phyloP scores from a whole-genome alignment of 2,888 invertebrate species.

The Erebia ligea region DNA sequence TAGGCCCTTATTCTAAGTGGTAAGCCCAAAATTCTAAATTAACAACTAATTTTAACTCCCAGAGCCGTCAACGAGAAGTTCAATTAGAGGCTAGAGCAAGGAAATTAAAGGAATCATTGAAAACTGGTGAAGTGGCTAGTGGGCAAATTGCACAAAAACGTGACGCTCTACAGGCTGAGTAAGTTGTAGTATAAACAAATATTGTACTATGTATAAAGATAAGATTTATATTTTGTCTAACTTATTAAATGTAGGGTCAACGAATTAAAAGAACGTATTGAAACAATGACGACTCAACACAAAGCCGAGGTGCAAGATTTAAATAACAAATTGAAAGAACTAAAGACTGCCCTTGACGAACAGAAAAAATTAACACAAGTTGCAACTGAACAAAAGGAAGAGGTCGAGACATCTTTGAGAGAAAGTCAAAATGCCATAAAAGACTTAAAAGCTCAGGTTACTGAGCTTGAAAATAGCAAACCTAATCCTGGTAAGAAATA shows the following conservation, averaged over 20 bases:
- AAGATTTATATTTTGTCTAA: background rate
- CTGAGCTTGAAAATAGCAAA: slow-evolving; percentile 62
- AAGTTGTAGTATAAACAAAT: slow-evolving; percentile 38
- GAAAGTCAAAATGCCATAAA: slow-evolving; percentile 57
- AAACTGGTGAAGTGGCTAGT: slow-evolving; percentile 71
- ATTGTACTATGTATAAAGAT: background rate
- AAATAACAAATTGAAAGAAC: slow-evolving; percentile 60
- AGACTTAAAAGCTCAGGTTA: slow-evolving; percentile 60
- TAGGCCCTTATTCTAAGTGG: background rate
- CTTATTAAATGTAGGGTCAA: slow-evolving; percentile 50
- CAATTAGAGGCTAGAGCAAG: slow-evolving; percentile 73
- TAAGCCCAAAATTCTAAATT: background rate
- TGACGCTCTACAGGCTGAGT: slow-evolving; percentile 67
- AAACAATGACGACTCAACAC: slow-evolving; percentile 57
- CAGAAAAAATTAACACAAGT: slow-evolving; percentile 50
- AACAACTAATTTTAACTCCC: slow-evolving; percentile 19
- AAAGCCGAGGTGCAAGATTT: slow-evolving; percentile 59
- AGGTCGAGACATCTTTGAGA: slow-evolving; percentile 51
- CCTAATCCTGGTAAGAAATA: slow-evolving; percentile 61
- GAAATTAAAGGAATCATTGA: slow-evolving; percentile 72
- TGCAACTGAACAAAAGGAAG: slow-evolving; percentile 56
- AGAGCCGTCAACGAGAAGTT: slow-evolving; percentile 75
- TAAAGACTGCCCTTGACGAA: slow-evolving; percentile 55
- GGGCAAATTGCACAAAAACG: slow-evolving; percentile 67
- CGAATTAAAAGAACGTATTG: slow-evolving; percentile 65